phyloP scores from a whole-genome alignment of 2,888 invertebrate species.

The Dione vanillae region DNA sequence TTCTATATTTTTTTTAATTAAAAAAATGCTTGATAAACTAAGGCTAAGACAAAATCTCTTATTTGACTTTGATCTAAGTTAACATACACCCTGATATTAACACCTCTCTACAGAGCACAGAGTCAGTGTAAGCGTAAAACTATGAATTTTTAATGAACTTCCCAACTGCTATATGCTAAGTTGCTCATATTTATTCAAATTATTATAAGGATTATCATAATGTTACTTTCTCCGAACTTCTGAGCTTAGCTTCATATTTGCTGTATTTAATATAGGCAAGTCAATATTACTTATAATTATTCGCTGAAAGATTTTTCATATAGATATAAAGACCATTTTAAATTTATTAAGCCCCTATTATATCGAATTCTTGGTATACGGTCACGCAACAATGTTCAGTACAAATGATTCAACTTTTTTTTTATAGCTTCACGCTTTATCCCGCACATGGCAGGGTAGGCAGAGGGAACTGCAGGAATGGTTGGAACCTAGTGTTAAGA shows the following conservation, averaged over 20 bases:
- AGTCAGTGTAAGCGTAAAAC: conserved; percentile 47
- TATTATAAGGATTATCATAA: conserved; percentile 56
- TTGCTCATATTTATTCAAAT: conserved; percentile 60
- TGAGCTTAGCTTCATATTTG: conserved; percentile 14
- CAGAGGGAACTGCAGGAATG: too few species aligned
- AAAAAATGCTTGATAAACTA: not conserved
- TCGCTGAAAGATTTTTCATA: not conserved
- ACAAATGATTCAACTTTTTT: too few species aligned
- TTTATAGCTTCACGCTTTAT: too few species aligned
- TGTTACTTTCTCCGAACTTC: conserved; percentile 39
- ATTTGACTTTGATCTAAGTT: not conserved
- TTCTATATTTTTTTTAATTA: too few species aligned
- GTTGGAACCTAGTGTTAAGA: too few species aligned
- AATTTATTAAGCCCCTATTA: too few species aligned
- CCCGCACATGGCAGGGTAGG: too few species aligned
- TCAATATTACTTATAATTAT: not conserved
- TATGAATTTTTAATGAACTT: conserved; percentile 62
- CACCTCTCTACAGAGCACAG: conserved; percentile 33
- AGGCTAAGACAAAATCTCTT: not conserved
- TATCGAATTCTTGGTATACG: too few species aligned
- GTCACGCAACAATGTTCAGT: too few species aligned
- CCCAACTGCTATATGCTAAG: conserved; percentile 57
- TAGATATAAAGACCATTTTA: too few species aligned
- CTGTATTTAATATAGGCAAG: conserved; percentile 4
- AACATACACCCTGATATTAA: conserved; percentile 14